Evolutionary conservation across 2,888 invertebrate species (phyloP).

Genomic region (Autographa gamma): DNA sequence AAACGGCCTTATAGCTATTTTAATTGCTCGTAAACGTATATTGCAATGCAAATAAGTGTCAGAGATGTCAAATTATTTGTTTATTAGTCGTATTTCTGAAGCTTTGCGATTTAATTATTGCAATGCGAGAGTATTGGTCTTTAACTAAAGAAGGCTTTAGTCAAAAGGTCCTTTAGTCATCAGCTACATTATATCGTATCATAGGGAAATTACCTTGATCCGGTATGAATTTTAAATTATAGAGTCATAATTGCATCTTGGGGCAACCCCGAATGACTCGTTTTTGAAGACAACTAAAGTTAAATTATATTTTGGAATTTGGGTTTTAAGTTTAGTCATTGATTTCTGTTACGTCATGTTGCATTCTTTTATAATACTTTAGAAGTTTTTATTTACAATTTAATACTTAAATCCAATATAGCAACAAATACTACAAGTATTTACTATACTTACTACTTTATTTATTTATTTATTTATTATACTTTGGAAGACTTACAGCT

Average conservation of each 20-base stretch:
- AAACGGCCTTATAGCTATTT: conserved; percentile 26
- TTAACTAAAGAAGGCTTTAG: background rate
- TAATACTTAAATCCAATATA: too few relatives aligned
- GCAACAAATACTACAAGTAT: too few relatives aligned
- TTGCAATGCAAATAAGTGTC: conserved; percentile 17
- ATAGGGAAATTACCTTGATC: background rate
- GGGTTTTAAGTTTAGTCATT: background rate
- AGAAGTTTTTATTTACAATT: too few relatives aligned
- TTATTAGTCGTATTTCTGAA: background rate
- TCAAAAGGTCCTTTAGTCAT: background rate
- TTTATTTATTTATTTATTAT: too few relatives aligned
- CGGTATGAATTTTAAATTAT: background rate
- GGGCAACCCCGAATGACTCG: background rate
- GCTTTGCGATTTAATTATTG: background rate
- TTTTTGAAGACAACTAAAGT: background rate
- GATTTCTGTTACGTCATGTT: background rate
- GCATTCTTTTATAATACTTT: too few relatives aligned
- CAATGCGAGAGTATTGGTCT: background rate
- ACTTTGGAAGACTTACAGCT: too few relatives aligned
- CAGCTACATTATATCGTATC: too few relatives aligned
- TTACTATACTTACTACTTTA: too few relatives aligned
- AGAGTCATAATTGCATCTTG: background rate
- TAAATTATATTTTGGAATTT: background rate
- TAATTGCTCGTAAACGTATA: conserved; percentile 16
- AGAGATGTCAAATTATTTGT: conserved; percentile 11